Conservation (phyloP, 23 tunicate genomes). For the Trididemnum nubilum region DNA sequence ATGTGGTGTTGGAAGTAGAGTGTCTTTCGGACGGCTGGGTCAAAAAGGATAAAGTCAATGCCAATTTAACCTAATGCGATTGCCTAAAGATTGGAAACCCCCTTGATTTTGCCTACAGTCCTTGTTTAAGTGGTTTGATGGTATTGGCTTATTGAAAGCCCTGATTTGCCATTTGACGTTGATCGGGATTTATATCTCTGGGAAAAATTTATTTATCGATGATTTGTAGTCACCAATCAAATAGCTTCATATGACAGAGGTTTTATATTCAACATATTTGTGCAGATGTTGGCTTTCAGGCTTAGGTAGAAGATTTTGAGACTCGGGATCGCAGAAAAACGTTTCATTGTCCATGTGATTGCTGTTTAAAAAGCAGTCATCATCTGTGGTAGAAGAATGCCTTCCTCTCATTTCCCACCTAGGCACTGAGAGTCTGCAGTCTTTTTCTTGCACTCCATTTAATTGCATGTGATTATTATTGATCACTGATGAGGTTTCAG, state of each 20-base stretch:
- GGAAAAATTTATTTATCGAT: neutral
- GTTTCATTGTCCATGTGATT: neutral
- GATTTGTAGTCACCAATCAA: neutral
- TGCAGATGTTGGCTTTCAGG: neutral
- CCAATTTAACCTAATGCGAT: too few relatives aligned
- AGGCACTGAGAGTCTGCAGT: conserved; percentile 5
- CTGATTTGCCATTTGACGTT: too few relatives aligned
- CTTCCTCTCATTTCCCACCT: neutral
- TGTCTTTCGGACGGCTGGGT: too few relatives aligned
- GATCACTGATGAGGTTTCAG: neutral
- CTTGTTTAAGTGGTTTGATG: too few relatives aligned
- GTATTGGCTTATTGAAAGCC: too few relatives aligned
- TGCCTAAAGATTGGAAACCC: too few relatives aligned
- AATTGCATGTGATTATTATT: neutral
- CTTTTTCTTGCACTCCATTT: neutral
- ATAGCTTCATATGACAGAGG: neutral
- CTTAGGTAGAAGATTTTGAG: neutral
- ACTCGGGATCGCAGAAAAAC: neutral
- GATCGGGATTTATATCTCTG: too few relatives aligned
- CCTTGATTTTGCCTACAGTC: too few relatives aligned
- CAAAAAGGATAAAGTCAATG: too few relatives aligned
- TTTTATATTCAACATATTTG: neutral
- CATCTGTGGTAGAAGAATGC: neutral
- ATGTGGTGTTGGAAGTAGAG: too few relatives aligned
- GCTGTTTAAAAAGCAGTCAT: neutral